phyloP scores from a whole-genome alignment of 2,113 vertebrate species.

The Mungos mungo region DNA sequence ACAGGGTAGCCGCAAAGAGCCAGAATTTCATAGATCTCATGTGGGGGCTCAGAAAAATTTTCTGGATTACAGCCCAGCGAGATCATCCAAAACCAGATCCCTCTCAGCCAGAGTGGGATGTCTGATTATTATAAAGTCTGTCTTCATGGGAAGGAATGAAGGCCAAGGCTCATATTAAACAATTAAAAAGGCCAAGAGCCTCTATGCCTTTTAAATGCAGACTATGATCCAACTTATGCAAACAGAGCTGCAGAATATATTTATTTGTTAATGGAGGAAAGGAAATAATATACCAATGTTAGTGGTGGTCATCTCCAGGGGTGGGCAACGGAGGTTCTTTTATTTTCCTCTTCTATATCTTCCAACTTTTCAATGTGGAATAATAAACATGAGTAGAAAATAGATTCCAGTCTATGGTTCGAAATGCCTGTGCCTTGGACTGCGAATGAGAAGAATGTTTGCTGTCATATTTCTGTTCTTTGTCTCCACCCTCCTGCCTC shows the following conservation, averaged over 20 bases:
- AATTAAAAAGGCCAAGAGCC: not conserved
- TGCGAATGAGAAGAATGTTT: not conserved
- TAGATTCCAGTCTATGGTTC: not conserved
- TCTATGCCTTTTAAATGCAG: not conserved
- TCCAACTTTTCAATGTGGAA: not conserved
- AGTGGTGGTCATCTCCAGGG: not conserved
- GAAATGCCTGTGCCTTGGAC: not conserved
- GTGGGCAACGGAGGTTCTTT: not conserved
- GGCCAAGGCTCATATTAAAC: not conserved
- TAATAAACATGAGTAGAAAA: not conserved
- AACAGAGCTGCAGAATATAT: not conserved
- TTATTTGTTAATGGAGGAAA: not conserved
- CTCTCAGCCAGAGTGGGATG: not conserved
- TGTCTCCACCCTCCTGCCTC: not conserved
- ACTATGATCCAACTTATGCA: not conserved
- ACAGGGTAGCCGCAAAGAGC: not conserved
- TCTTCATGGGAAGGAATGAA: not conserved
- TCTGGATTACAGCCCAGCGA: not conserved
- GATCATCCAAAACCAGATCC: not conserved
- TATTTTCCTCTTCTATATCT: not conserved
- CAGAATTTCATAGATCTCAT: not conserved
- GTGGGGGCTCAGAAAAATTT: not conserved
- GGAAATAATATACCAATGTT: not conserved
- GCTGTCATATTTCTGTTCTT: constrained; percentile 20
- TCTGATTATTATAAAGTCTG: not conserved